phyloP scores from a whole-genome alignment of 2,797 vertebrate genomes.

The Peromyscus aztecus region DNA sequence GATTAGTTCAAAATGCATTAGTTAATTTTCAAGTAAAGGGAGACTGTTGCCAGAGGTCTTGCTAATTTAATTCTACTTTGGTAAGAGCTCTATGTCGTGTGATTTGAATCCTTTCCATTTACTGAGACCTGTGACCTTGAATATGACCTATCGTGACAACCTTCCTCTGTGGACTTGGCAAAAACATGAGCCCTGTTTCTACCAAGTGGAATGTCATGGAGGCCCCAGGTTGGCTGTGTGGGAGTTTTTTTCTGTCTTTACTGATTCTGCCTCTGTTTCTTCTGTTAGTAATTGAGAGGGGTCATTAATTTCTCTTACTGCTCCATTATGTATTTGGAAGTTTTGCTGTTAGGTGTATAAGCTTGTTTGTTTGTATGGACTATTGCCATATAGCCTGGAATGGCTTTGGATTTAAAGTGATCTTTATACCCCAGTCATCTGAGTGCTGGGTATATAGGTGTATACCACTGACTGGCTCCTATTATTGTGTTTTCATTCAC shows the following conservation, averaged over 20 bases:
- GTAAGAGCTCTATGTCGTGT: background rate
- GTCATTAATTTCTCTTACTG: background rate
- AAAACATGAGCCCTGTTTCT: background rate
- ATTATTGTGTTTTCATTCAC: background rate
- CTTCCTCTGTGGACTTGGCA: background rate
- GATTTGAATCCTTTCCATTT: conserved; percentile 8
- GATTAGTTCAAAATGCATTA: conserved; percentile 2
- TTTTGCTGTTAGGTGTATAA: background rate
- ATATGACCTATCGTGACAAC: background rate
- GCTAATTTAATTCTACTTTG: background rate
- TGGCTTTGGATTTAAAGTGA: background rate
- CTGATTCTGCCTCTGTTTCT: background rate
- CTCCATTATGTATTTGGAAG: background rate
- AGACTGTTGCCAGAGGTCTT: conserved; percentile 10
- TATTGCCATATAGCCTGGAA: background rate
- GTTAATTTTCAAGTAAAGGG: conserved; percentile 48
- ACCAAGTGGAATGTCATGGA: background rate
- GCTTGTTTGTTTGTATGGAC: background rate
- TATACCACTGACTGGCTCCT: background rate
- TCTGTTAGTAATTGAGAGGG: background rate
- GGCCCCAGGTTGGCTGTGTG: background rate
- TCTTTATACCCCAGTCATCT: background rate
- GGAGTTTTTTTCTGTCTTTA: background rate
- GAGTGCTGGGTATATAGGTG: background rate
- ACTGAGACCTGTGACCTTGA: background rate